Evolutionary conservation across 2,113 vertebrate species (phyloP).

Genomic region (Hippocampus barbouri): DNA sequence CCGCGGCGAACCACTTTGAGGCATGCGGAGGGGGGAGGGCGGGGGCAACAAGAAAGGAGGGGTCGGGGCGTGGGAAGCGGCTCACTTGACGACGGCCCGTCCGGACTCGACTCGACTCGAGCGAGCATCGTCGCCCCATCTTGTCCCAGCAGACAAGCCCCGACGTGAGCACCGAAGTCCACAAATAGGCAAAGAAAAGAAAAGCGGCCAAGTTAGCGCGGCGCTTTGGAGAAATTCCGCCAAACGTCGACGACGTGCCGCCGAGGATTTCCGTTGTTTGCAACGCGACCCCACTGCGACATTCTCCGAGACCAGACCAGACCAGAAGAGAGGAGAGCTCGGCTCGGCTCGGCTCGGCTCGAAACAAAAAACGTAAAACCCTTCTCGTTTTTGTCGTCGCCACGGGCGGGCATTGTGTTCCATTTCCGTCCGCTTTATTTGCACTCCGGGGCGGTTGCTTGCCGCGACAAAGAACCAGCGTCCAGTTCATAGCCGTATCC

Average conservation of each 20-base stretch:
- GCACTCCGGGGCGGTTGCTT: not conserved
- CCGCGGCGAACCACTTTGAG: not conserved
- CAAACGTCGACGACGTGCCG: not conserved
- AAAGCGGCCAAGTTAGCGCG: not conserved
- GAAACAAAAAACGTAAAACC: not conserved
- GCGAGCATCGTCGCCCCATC: not conserved
- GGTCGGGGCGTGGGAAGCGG: not conserved
- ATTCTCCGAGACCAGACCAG: too few relatives aligned
- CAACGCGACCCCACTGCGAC: not conserved
- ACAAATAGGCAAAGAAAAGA: not conserved
- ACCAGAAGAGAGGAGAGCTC: too few relatives aligned
- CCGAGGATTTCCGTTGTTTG: not conserved
- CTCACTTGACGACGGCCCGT: not conserved
- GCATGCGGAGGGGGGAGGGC: not conserved
- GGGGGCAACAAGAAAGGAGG: not conserved
- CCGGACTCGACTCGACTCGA: not conserved
- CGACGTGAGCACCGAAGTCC: not conserved
- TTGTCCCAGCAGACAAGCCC: not conserved
- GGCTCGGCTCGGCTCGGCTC: too few relatives aligned
- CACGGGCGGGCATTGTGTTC: not conserved
- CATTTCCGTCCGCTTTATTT: not conserved
- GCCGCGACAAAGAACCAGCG: not conserved
- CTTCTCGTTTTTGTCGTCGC: not conserved
- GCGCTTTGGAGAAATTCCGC: not conserved
- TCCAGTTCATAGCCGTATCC: conserved; percentile 1